Conservation (phyloP, 2,797 vertebrate genomes). For the Telmatherina bonti region DNA sequence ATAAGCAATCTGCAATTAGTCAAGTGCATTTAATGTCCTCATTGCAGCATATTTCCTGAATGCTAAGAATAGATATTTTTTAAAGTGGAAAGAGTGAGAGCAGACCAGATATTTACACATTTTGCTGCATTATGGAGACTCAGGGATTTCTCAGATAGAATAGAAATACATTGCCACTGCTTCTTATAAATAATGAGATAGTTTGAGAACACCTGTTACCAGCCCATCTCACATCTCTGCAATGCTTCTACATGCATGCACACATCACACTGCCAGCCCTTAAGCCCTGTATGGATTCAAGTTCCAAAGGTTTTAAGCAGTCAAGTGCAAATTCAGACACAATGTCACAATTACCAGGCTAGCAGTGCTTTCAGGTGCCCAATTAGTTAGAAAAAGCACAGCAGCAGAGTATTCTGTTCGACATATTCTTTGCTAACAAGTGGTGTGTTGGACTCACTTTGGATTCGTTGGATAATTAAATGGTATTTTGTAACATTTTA, state of each 20-base stretch:
- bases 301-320: slow-evolving; percentile 47
- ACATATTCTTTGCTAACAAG: slow-evolving; percentile 30
- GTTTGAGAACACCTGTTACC: background rate
- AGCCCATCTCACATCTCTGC: background rate
- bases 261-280: slow-evolving; percentile 17
- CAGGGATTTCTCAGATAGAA: background rate
- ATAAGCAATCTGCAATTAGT: background rate
- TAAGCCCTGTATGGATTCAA: slow-evolving; percentile 42
- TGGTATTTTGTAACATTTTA: slow-evolving; percentile 31
- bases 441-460: slow-evolving; percentile 1
- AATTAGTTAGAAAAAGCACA: slow-evolving; percentile 51
- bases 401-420: slow-evolving; percentile 1
- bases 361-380: slow-evolving; percentile 39
- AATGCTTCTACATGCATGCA: background rate
- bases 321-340: slow-evolving; percentile 64
- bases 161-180: background rate
- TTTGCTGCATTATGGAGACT: slow-evolving; percentile 20
- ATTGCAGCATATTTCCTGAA: background rate
- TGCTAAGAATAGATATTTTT: slow-evolving; percentile 2
- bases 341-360: slow-evolving; percentile 53
- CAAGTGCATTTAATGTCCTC: background rate
- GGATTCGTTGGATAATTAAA: slow-evolving; percentile 39
- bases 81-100: slow-evolving; percentile 2
- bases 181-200: background rate
- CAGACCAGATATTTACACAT: slow-evolving; percentile 2